phyloP scores from a whole-genome alignment of 2,888 invertebrate species.

The Orthonevra nobilis region DNA sequence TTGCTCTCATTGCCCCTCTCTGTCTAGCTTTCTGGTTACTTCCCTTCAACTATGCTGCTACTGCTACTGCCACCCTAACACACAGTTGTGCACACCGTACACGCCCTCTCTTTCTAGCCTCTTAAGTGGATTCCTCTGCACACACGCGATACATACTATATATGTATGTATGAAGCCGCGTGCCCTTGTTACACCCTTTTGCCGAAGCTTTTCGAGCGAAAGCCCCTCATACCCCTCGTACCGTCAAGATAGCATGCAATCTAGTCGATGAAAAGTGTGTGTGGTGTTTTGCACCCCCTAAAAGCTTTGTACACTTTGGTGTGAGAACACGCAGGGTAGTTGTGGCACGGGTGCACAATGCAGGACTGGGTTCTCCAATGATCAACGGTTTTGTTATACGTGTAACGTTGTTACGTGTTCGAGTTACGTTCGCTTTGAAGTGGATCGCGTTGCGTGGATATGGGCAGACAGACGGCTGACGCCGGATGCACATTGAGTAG shows the following conservation, averaged over 20 bases:
- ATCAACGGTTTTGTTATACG: constrained; percentile 28
- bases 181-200: constrained; percentile 61
- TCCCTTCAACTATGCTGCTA: no score
- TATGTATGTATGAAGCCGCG: constrained; percentile 35
- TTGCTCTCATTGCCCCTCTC: constrained; percentile 23
- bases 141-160: constrained; percentile 15
- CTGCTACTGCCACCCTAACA: no score
- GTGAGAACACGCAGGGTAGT: constrained; percentile 51
- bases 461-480: constrained; percentile 20
- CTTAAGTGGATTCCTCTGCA: constrained; percentile 32
- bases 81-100: no score
- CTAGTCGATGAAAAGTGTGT: constrained; percentile 1
- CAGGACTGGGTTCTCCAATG: constrained; percentile 15
- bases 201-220: constrained; percentile 30
- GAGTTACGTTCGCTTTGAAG: constrained; percentile 47
- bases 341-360: constrained; percentile 21
- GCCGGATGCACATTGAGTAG: constrained; percentile 22
- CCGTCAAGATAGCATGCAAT: constrained; percentile 34
- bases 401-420: constrained; percentile 51
- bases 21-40: constrained; percentile 5
- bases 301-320: constrained; percentile 38
- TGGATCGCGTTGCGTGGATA: constrained; percentile 64
- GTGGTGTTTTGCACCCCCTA: constrained; percentile 28
- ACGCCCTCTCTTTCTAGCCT: not conserved
- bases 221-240: not conserved